These are phyloP conservation scores for Macrosoma leucophasiata DNA, from an alignment of 2,888 invertebrate genomes.

Conservation along the genomic window DNA sequence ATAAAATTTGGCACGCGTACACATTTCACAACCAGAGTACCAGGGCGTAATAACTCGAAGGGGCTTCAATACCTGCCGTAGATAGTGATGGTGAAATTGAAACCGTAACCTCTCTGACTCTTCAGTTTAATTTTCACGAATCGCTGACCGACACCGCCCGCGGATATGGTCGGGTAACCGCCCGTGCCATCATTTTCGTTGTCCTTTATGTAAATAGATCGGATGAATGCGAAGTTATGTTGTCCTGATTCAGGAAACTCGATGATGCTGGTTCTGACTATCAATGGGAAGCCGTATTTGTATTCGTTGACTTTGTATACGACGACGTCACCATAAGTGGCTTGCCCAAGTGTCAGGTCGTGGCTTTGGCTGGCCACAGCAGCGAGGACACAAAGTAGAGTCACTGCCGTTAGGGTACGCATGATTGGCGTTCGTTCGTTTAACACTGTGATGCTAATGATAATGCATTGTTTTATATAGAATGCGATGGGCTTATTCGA, in stretches of 20 bases:
- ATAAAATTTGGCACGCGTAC: constrained; percentile 12
- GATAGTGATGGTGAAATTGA: constrained; percentile 62
- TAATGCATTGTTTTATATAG: constrained; percentile 50
- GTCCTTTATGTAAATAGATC: constrained; percentile 53
- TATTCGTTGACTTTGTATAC: constrained; percentile 48
- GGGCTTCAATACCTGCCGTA: constrained; percentile 59
- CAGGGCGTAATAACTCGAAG: constrained; percentile 25
- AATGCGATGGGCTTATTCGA: constrained; percentile 34
- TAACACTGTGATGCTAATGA: constrained; percentile 49
- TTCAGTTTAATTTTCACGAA: constrained; percentile 62
- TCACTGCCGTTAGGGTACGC: constrained; percentile 37
- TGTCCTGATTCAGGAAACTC: constrained; percentile 54
- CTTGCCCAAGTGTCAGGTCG: constrained; percentile 47
- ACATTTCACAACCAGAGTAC: constrained; percentile 22
- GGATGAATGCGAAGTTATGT: constrained; percentile 52
- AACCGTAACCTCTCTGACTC: constrained; percentile 52
- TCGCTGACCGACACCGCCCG: constrained; percentile 61
- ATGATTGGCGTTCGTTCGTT: constrained; percentile 56
- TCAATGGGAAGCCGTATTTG: constrained; percentile 58
- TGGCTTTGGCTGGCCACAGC: constrained; percentile 49
- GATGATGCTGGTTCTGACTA: constrained; percentile 45
- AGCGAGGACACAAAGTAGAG: constrained; percentile 41
- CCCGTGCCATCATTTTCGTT: constrained; percentile 49
- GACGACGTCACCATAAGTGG: constrained; percentile 52
- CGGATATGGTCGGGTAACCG: constrained; percentile 50